Base-by-base conservation (phyloP, 2,888 invertebrate genomes). In the Melanotus villosus region DNA sequence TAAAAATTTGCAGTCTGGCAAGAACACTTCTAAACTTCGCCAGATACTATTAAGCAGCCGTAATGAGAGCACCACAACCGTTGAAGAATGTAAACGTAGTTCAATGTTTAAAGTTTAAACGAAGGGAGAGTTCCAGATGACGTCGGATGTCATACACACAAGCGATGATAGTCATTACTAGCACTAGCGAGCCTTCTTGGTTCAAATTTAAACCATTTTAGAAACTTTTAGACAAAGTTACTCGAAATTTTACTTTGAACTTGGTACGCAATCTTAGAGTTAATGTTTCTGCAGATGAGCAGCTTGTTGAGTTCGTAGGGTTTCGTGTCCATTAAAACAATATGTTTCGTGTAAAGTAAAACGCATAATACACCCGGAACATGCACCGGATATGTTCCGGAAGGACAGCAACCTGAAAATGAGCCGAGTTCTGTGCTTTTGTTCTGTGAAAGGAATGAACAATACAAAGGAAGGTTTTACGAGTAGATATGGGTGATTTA, bases 261-360 rank as follows among this genome's bases (percentile, higher is more conserved):
- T 47, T 47, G 9, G n/a, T n/a, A n/a, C n/a, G 32, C n/a, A 52
- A 52, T 52, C 52, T 52, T 52, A 32, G n/a, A 52, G 16, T 52
- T 3, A 52, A 52, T 52, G 52, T 32, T 52, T 21, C 16, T 18
- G 16, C 10, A 32, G 34, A 18, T 34, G 47, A 47, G 47, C 10
- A 52, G 52, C 30, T 30, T 52, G 52, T 32, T 52, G 34, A 52
- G 32, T 18, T 32, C 16, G 23, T 1, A 7, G 50, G 32, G 19
- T 30, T 18, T 52, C n/a, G 52, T 52, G 52, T 52, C 52, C 52
- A 52, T 52, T 52, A 52, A 52, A 32, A 32, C 52, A 52, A 32
- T 32, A 52, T 52, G 52, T 19, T 52, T 52, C 32, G 16, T 10
- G 18, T 14, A 32, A 52, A 52, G 18, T 18, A 26, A 16, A 16